phyloP scores from a whole-genome alignment of 2,113 vertebrate species.

The Planiliza haematocheilus region DNA sequence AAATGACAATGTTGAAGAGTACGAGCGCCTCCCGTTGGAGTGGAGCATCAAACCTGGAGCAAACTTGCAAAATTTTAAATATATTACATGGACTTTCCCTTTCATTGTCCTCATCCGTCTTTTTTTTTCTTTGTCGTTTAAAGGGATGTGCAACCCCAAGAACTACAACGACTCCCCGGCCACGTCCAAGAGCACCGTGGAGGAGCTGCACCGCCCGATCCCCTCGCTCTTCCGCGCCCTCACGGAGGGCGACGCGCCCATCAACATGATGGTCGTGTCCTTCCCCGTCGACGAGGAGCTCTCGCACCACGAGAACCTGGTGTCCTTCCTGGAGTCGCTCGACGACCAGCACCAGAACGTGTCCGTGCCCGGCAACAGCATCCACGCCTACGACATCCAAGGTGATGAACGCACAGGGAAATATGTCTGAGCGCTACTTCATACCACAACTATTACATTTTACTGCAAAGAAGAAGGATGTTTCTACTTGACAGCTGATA shows the following conservation, averaged over 20 bases:
- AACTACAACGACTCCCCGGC: constrained; percentile 98
- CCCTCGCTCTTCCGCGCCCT: constrained; percentile 97
- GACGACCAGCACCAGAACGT: constrained; percentile 92
- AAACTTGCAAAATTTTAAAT: too few relatives aligned
- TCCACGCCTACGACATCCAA: constrained; percentile 91
- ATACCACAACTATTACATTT: too few relatives aligned
- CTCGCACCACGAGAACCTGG: constrained; percentile 94
- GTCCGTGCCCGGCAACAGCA: constrained; percentile 92
- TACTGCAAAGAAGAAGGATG: too few relatives aligned
- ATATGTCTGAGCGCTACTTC: too few relatives aligned
- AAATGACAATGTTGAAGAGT: too few relatives aligned
- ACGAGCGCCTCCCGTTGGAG: too few relatives aligned
- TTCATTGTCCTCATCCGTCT: too few relatives aligned
- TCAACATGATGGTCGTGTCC: constrained; percentile 97
- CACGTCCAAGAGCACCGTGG: constrained; percentile 97
- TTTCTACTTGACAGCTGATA: too few relatives aligned
- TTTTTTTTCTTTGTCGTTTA: neutral
- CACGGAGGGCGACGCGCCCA: constrained; percentile 93
- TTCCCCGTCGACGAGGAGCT: constrained; percentile 97
- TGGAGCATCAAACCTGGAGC: too few relatives aligned
- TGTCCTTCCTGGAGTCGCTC: constrained; percentile 95
- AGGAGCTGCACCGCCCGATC: constrained; percentile 96
- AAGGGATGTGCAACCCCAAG: constrained; percentile 98
- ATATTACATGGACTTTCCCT: too few relatives aligned
- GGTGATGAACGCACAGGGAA: constrained; percentile 81